Percentiles rank a stretch among this genome's conserved stretches.
Conservation (phyloP, 2,888 invertebrate genomes). For the Caenorhabditis doughertyi region DNA sequence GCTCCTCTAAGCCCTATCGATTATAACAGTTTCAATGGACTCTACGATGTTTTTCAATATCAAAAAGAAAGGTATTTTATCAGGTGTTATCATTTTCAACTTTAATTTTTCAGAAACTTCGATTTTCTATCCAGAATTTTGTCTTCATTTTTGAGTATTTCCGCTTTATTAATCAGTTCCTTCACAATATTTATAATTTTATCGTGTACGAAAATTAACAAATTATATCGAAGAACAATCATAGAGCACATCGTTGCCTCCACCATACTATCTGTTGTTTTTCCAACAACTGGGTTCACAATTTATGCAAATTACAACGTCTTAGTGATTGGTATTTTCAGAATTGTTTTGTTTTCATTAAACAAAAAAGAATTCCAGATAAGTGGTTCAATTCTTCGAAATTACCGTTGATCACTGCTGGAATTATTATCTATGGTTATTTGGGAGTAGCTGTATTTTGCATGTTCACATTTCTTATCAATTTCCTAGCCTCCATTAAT, state of each 20-base stretch:
- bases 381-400: constrained; percentile 2
- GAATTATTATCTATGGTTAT: background rate
- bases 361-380: too few species aligned
- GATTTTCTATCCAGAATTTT: background rate
- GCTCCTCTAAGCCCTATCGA: background rate
- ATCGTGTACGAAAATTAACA: background rate
- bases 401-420: background rate
- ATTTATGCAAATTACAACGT: constrained; percentile 4
- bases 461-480: constrained; percentile 16
- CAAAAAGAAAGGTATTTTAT: background rate
- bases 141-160: background rate
- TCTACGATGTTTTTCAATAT: constrained; percentile 4
- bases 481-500: constrained; percentile 1
- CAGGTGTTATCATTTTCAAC: background rate
- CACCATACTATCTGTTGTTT: background rate
- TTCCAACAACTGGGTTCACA: constrained; percentile 7
- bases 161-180: background rate
- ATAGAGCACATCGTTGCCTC: constrained; percentile 9
- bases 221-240: background rate
- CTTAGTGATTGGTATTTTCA: constrained; percentile 18
- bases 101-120: background rate
- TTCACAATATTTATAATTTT: constrained; percentile 1
- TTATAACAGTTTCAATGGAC: background rate
- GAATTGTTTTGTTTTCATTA: too few species aligned
- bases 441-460: constrained; percentile 1